Base-by-base conservation (phyloP, 2,797 vertebrate genomes). In the Cottoperca gobio region DNA sequence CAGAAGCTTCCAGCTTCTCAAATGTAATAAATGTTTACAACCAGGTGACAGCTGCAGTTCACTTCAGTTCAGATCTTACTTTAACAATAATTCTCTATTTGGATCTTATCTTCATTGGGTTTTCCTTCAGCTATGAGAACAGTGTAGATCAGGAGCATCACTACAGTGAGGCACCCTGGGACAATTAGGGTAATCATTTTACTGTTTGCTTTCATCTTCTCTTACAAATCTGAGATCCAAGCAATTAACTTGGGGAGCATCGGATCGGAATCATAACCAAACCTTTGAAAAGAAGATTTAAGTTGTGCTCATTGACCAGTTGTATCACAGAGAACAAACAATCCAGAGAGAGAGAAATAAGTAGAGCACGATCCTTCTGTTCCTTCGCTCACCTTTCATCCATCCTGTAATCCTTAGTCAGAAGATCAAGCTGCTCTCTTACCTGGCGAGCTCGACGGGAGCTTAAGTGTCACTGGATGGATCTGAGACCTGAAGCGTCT, bases 351-450 rank as follows among this genome's bases (percentile, higher is more conserved):
- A 60, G 9, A 75, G 73, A 53, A 80, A 83, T 61, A 81, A 76
- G 71, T 35, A 45, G 55, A 86, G 71, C 50, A 53, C 59, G 16
- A 62, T 69, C 55, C 69, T 70, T 68, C 58, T 10, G 10, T 59
- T n/a, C 16, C 59, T 53, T 62, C 42, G 31, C 24, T 6, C 39
- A 0, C 2, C 69, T 78, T 79, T 70, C 73, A 86, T 81, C 79
- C 68, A 45, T 67, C 78, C 69, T 64, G 67, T 86, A 87, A 91
- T 92, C 88, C 76, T 84, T 49, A 76, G 73, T 88, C 69, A 77
- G 84, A 85, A 90, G 86, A 90, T 90, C 90, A 91, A 91, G 83
- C 86, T 76, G 52, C 73, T 78, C 77, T 86, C 75, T 83, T 81
- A 78, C 79, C 76, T 87, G 86, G 86, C 76, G 66, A 75, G 63